Percentiles rank a stretch among this genome's conserved stretches.
phyloP scores from a whole-genome alignment of 2,113 vertebrate species.

The Thinocorus orbignyianus region DNA sequence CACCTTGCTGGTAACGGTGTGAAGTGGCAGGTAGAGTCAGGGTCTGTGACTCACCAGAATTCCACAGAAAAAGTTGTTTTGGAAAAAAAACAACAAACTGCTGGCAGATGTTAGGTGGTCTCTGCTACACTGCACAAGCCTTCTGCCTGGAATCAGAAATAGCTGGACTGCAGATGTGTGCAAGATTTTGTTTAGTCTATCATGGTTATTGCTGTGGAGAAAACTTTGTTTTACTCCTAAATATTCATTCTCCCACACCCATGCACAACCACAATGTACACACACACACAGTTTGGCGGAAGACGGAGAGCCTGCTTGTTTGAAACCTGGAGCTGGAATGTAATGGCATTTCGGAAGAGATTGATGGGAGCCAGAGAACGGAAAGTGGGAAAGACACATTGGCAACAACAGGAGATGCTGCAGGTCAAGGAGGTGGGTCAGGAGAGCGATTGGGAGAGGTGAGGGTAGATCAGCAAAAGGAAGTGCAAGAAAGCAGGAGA shows the following conservation, averaged over 20 bases:
- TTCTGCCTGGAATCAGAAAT: not conserved
- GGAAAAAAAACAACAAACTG: not conserved
- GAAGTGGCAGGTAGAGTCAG: not conserved
- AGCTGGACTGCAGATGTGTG: not conserved
- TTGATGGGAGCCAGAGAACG: not conserved
- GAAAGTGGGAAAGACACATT: not conserved
- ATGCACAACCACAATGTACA: not conserved
- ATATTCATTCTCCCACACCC: not conserved
- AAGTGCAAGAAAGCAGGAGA: not conserved
- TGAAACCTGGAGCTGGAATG: not conserved
- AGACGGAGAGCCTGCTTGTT: not conserved
- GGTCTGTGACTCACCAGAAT: not conserved
- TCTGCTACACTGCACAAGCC: not conserved
- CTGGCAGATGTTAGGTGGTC: not conserved
- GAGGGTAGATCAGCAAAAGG: not conserved
- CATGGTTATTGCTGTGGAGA: not conserved
- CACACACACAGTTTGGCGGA: not conserved
- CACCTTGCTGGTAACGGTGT: not conserved
- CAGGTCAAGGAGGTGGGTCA: not conserved
- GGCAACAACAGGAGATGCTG: not conserved
- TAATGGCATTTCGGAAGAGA: not conserved
- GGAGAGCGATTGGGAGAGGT: not conserved
- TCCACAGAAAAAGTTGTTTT: not conserved
- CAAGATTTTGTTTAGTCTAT: conserved; percentile 47
- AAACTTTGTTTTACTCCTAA: not conserved